phyloP scores from a whole-genome alignment of 2,797 vertebrate species.

The Nyctalus aviator region DNA sequence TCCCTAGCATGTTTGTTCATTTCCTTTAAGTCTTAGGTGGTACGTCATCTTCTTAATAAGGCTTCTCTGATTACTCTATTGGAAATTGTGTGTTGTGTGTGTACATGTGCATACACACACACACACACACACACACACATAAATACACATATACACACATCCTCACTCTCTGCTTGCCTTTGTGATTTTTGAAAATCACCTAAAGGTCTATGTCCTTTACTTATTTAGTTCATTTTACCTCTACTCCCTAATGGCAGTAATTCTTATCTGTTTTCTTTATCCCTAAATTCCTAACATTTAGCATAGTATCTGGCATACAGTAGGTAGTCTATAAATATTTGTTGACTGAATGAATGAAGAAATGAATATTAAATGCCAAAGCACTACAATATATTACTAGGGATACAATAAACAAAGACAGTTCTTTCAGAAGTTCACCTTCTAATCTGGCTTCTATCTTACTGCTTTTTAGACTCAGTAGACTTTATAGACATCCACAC shows the following conservation, averaged over 20 bases:
- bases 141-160: not conserved
- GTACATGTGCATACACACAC: too few species aligned
- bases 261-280: not conserved
- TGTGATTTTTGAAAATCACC: not conserved
- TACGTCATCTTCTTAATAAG: not conserved
- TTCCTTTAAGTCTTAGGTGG: not conserved
- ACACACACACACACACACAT: not conserved
- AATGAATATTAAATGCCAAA: not conserved
- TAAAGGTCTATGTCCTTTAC: not conserved
- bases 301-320: not conserved
- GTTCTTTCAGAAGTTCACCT: not conserved
- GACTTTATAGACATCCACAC: not conserved
- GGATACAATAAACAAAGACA: not conserved
- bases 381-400: not conserved
- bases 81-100: not conserved
- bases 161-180: not conserved
- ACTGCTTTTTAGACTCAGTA: too few species aligned
- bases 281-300: not conserved
- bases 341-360: not conserved
- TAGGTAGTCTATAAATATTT: not conserved
- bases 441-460: not conserved
- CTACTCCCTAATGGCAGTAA: not conserved
- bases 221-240: not conserved
- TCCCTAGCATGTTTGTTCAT: not conserved
- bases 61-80: not conserved